A percentile compares a stretch with the other conserved stretches of the same genome.
Evolutionary conservation across 1,140 invertebrate species (phyloP).

Genomic region (Piezodorus guildinii): DNA sequence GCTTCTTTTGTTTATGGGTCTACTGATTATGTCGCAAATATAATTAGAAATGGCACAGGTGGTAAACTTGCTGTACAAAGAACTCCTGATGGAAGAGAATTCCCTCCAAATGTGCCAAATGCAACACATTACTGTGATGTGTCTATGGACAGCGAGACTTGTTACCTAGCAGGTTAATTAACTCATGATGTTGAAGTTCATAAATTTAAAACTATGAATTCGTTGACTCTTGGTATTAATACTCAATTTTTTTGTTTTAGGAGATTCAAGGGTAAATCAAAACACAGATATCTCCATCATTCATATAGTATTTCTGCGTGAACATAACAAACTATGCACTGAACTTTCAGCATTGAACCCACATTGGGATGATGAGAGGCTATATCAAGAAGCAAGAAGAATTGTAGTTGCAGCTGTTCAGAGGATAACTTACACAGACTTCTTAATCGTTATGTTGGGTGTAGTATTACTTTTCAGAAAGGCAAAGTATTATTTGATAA

Average conservation of each 20-base stretch:
- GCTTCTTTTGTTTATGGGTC: constrained; percentile 76
- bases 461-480: neutral
- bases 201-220: neutral
- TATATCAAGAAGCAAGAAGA: constrained; percentile 52
- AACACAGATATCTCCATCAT: constrained; percentile 41
- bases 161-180: neutral
- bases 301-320: constrained; percentile 49
- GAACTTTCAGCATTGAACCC: constrained; percentile 46
- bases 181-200: neutral
- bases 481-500: constrained; percentile 1
- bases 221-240: neutral
- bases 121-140: constrained; percentile 13
- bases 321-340: constrained; percentile 54
- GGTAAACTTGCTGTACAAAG: constrained; percentile 16
- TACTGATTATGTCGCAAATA: constrained; percentile 45
- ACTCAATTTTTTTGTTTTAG: constrained; percentile 30
- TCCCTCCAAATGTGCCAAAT: constrained; percentile 17
- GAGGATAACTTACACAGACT: constrained; percentile 51
- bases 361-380: constrained; percentile 47
- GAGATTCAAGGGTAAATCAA: constrained; percentile 54
- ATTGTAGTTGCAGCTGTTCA: constrained; percentile 46
- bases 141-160: neutral
- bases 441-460: constrained; percentile 45
- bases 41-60: constrained; percentile 48
- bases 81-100: constrained; percentile 12